A percentile compares a stretch with the other conserved stretches of the same genome.
Evolutionary conservation across 2,888 invertebrate species (phyloP).

Genomic region (Eumerus sabulonum): DNA sequence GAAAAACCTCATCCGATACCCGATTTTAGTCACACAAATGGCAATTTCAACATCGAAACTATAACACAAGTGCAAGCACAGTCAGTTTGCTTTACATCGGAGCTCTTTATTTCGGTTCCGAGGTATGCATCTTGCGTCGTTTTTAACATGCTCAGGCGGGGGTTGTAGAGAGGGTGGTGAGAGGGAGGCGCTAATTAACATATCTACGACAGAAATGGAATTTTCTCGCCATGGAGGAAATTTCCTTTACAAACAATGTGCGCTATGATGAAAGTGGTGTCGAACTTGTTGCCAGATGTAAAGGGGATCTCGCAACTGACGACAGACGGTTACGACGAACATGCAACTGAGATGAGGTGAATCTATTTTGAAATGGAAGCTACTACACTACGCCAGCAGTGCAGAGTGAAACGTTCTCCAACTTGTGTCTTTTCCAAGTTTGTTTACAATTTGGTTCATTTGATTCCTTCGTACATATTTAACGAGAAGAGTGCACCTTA

Average conservation of each 20-base stretch:
- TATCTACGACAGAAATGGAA: conserved; percentile 68
- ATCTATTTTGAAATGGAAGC: conserved; percentile 53
- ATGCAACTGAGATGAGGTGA: conserved; percentile 21
- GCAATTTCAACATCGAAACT: conserved; percentile 56
- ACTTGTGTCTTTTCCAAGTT: conserved; percentile 58
- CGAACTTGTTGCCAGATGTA: conserved; percentile 57
- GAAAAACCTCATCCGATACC: conserved; percentile 32
- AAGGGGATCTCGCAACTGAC: neutral
- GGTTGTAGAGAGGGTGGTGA: neutral
- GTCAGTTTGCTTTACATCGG: conserved; percentile 37
- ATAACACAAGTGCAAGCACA: no score
- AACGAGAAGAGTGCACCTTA: conserved; percentile 44
- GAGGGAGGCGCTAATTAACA: conserved; percentile 66
- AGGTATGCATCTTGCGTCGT: conserved; percentile 26
- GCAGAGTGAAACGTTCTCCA: conserved; percentile 35
- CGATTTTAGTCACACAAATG: conserved; percentile 55
- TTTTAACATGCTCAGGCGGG: neutral
- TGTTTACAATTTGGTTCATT: conserved; percentile 39
- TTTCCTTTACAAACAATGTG: conserved; percentile 67
- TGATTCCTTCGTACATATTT: conserved; percentile 35
- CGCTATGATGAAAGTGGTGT: conserved; percentile 67
- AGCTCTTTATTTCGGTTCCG: conserved; percentile 42
- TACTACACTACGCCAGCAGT: neutral
- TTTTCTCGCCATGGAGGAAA: conserved; percentile 61
- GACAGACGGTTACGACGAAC: conserved; percentile 17